Conservation (phyloP, 92 coral and sea anemone genomes). For the Porites cylindrica region DNA sequence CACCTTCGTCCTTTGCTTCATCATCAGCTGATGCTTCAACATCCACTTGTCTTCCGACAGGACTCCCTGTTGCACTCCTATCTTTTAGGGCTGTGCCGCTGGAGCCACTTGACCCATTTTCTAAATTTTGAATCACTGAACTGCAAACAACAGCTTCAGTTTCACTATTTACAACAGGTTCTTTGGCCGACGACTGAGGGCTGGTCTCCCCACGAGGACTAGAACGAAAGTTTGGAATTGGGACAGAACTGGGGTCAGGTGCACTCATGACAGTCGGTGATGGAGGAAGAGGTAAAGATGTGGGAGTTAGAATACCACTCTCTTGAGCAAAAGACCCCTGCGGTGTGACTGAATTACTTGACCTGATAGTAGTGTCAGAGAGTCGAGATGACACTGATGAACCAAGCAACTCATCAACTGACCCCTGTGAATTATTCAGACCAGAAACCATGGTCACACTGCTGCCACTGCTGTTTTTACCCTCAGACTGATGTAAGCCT, state of each 20-base stretch:
- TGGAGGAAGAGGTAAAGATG: slow-evolving; percentile 81
- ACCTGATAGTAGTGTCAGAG: slow-evolving; percentile 84
- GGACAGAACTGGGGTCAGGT: slow-evolving; percentile 65
- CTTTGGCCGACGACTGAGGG: not conserved
- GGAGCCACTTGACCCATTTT: slow-evolving; percentile 16
- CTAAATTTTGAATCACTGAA: not conserved
- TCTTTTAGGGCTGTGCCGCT: slow-evolving; percentile 12
- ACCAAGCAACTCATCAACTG: slow-evolving; percentile 68
- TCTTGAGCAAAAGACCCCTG: slow-evolving; percentile 63
- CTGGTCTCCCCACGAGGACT: slow-evolving; percentile 39
- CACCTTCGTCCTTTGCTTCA: slow-evolving; percentile 49
- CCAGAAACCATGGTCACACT: slow-evolving; percentile 89
- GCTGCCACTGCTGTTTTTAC: slow-evolving; percentile 66
- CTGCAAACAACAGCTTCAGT: slow-evolving; percentile 24
- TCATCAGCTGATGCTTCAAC: slow-evolving; percentile 62
- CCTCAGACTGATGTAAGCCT: slow-evolving; percentile 71
- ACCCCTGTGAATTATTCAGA: slow-evolving; percentile 71
- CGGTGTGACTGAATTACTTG: slow-evolving; percentile 76
- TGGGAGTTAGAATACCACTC: slow-evolving; percentile 74
- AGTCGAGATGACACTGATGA: slow-evolving; percentile 88
- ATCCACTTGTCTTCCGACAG: slow-evolving; percentile 49
- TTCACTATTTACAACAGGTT: slow-evolving; percentile 23
- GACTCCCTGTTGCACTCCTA: slow-evolving; percentile 31
- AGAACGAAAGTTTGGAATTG: slow-evolving; percentile 74
- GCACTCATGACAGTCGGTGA: slow-evolving; percentile 68